These are phyloP conservation scores for Sparidentex hasta DNA, from an alignment of 2,797 vertebrate genomes.

Conservation along the genomic window DNA sequence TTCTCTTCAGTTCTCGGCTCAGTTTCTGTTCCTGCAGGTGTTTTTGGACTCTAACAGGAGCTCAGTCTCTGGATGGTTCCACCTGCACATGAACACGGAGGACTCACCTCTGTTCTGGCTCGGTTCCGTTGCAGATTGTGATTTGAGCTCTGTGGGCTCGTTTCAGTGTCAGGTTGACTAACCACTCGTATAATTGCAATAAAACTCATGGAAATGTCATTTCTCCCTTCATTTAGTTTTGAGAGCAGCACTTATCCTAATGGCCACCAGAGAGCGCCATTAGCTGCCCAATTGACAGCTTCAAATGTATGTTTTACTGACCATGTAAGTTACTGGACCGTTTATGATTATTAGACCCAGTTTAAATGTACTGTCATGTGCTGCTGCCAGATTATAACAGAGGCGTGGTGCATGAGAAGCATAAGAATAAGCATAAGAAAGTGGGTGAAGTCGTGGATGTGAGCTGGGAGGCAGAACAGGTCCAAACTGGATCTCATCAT, in stretches of 20 bases:
- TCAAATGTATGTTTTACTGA: constrained; percentile 8
- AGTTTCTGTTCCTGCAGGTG: not conserved
- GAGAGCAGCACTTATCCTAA: constrained; percentile 9
- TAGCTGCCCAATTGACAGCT: constrained; percentile 20
- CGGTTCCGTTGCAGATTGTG: constrained; percentile 23
- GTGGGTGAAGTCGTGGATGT: not conserved
- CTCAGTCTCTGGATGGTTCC: not conserved
- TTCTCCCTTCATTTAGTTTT: constrained; percentile 28
- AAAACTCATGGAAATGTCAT: constrained; percentile 41
- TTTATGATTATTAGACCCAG: not conserved
- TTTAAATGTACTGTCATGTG: constrained; percentile 13
- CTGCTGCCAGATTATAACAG: constrained; percentile 1
- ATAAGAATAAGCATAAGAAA: not conserved
- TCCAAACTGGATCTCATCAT: constrained; percentile 29
- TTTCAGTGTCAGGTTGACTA: constrained; percentile 33
- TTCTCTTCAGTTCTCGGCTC: not conserved
- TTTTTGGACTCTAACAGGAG: too few species aligned
- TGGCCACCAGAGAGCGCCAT: constrained; percentile 74
- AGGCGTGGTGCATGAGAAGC: not conserved
- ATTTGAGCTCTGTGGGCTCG: constrained; percentile 36
- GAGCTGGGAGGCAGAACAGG: not conserved
- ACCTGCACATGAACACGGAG: not conserved
- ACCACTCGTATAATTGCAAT: constrained; percentile 47
- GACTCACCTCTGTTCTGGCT: not conserved
- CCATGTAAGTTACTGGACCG: not conserved